phyloP scores from a whole-genome alignment of 2,888 invertebrate species.

The Cephus pulcher region DNA sequence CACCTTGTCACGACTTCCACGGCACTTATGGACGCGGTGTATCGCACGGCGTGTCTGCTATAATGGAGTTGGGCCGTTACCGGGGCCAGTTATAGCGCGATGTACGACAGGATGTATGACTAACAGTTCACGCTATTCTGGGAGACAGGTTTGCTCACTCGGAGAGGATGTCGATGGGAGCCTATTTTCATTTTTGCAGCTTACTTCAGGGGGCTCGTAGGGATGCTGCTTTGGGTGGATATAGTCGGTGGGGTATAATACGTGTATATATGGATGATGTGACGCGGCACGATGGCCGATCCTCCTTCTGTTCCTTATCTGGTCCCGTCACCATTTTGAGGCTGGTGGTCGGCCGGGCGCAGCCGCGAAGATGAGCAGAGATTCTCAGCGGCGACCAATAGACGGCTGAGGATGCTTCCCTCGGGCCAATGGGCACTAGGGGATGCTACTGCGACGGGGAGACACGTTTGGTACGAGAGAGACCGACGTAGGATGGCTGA shows the following conservation, averaged over 20 bases:
- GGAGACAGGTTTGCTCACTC: constrained; percentile 49
- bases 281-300: not conserved
- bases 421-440: constrained; percentile 53
- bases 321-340: constrained; percentile 1
- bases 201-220: not conserved
- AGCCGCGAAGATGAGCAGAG: constrained; percentile 63
- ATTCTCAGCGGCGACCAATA: constrained; percentile 57
- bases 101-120: constrained; percentile 62
- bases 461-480: constrained; percentile 25
- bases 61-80: constrained; percentile 53
- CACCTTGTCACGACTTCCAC: constrained; percentile 18
- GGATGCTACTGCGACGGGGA: constrained; percentile 49
- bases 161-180: constrained; percentile 29
- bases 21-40: constrained; percentile 25
- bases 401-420: constrained; percentile 55
- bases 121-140: constrained; percentile 60
- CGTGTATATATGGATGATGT: not conserved
- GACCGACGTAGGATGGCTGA: constrained; percentile 30
- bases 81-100: constrained; percentile 58
- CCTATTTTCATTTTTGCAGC: not conserved
- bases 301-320: not conserved
- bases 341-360: constrained; percentile 36
- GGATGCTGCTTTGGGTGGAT: not conserved
- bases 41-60: constrained; percentile 45
- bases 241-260: not conserved